A percentile compares a stretch with the other conserved stretches of the same genome.
phyloP scores from a whole-genome alignment of 2,888 invertebrate species.

The Drosophila hawaiiensis region DNA sequence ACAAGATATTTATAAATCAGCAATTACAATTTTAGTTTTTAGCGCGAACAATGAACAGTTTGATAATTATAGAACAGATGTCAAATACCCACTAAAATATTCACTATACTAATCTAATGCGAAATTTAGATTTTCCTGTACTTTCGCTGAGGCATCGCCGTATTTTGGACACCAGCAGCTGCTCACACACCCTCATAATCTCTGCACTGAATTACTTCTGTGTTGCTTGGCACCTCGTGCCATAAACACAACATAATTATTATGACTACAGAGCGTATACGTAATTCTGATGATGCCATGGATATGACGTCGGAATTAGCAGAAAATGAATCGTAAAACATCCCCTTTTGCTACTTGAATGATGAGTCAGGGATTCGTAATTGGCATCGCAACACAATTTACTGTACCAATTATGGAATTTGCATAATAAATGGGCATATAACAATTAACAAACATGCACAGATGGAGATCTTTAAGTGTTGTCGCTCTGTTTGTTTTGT shows the following conservation, averaged over 20 bases:
- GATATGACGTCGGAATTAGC: slow-evolving; percentile 35
- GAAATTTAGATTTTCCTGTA: slow-evolving; percentile 33
- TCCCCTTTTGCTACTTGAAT: background rate
- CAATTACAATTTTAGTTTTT: slow-evolving; percentile 5
- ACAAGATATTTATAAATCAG: background rate
- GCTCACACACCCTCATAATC: slow-evolving; percentile 23
- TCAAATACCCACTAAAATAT: slow-evolving; percentile 33
- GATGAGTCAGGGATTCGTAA: slow-evolving; percentile 40
- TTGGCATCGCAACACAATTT: slow-evolving; percentile 13
- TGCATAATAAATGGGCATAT: background rate
- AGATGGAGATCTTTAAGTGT: background rate
- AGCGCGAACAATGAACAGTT: slow-evolving; percentile 16
- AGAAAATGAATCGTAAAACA: background rate
- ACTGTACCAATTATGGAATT: slow-evolving; percentile 17
- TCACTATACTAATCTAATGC: slow-evolving; percentile 15
- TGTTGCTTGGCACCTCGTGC: slow-evolving; percentile 6
- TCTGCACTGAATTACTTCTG: slow-evolving; percentile 18
- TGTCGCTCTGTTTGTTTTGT: background rate
- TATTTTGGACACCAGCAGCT: slow-evolving; percentile 33
- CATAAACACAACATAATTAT: slow-evolving; percentile 44
- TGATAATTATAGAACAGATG: slow-evolving; percentile 42
- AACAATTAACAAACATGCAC: background rate
- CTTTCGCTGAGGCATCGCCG: slow-evolving; percentile 32
- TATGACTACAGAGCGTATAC: background rate
- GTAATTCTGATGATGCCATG: slow-evolving; percentile 33